A percentile compares a stretch with the other conserved stretches of the same genome.
Evolutionary conservation across 2,113 vertebrate species (phyloP).

Genomic region (human): GRCh38 chr4:44617501-44618000

Average conservation of each 20-base stretch:
- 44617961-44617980: neutral
- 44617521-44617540: slow-evolving; percentile 71
- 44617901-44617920: neutral
- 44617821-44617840: neutral
- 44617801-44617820: neutral
- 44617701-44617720: neutral
- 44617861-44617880: neutral
- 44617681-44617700: neutral
- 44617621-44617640: slow-evolving; percentile 22
- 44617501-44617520: slow-evolving; percentile 78
- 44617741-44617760: neutral
- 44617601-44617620: slow-evolving; percentile 42
- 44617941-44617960: neutral
- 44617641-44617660: slow-evolving; percentile 16
- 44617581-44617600: slow-evolving; percentile 62
- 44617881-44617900: neutral
- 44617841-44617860: neutral
- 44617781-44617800: neutral
- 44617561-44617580: slow-evolving; percentile 59
- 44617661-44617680: neutral
- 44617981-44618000: neutral
- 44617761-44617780: neutral
- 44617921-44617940: neutral
- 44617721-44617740: neutral
- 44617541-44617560: slow-evolving; percentile 59